Conservation (phyloP, 2,888 invertebrate species). For the Amblyteles armatorius region DNA sequence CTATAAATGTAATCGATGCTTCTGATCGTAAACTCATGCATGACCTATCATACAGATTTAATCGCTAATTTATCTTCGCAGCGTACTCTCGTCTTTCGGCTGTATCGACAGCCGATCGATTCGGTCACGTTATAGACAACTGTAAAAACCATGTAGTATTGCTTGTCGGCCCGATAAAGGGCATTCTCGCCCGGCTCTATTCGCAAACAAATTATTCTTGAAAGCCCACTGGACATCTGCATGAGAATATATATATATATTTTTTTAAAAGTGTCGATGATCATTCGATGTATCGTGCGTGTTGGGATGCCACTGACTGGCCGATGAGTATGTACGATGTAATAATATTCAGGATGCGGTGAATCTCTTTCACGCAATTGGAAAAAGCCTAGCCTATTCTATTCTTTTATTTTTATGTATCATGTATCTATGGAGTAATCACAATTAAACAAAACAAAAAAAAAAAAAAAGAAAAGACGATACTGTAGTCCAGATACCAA, state of each 20-base stretch:
- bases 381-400: conserved; percentile 80
- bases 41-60: conserved; percentile 79
- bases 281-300: conserved; percentile 46
- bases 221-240: conserved; percentile 66
- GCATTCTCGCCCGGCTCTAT: conserved; percentile 32
- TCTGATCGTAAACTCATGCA: conserved; percentile 73
- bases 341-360: conserved; percentile 50
- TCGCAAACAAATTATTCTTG: conserved; percentile 42
- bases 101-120: conserved; percentile 39
- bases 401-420: conserved; percentile 73
- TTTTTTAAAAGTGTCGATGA: conserved; percentile 23
- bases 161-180: conserved; percentile 55
- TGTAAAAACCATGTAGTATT: conserved; percentile 53
- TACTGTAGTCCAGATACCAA: conserved; percentile 81
- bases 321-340: conserved; percentile 43
- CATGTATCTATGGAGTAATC: conserved; percentile 82
- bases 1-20: conserved; percentile 74
- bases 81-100: conserved; percentile 23
- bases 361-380: conserved; percentile 71
- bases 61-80: conserved; percentile 70
- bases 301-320: conserved; percentile 66
- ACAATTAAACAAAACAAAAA: conserved; percentile 75
- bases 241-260: conserved; percentile 25
- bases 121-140: conserved; percentile 41
- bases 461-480: conserved; percentile 75